phyloP scores from a whole-genome alignment of 2,797 vertebrate genomes.

The Parauchenoglanis punctatus region DNA sequence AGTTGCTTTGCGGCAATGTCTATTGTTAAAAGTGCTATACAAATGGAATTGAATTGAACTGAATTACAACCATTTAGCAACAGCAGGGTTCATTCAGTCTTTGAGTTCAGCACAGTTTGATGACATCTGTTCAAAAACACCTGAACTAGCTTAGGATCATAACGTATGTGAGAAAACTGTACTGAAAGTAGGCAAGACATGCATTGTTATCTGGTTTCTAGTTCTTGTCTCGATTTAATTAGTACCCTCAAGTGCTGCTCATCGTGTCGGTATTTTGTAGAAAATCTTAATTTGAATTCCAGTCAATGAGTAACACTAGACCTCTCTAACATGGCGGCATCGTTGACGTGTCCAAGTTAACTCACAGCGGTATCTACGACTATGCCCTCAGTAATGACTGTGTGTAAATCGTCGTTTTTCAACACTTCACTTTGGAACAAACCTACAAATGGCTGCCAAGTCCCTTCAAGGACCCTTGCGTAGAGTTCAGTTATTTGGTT shows the following conservation, averaged over 20 bases:
- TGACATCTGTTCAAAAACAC: neutral
- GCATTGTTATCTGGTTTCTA: neutral
- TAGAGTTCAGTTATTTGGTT: neutral
- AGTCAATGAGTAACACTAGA: neutral
- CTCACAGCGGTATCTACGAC: neutral
- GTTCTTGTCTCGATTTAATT: neutral
- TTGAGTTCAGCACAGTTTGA: no score
- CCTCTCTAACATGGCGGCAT: neutral
- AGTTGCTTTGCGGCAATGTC: no score
- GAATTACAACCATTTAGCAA: neutral
- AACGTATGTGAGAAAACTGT: neutral
- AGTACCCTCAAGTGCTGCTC: neutral
- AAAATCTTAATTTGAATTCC: neutral
- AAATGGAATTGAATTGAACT: no score
- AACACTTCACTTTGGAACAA: neutral
- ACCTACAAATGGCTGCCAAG: neutral
- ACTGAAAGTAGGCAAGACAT: neutral
- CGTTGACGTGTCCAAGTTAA: neutral
- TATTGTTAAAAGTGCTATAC: no score
- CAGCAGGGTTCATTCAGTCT: neutral
- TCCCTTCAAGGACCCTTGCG: neutral
- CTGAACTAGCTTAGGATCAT: neutral
- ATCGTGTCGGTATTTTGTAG: neutral
- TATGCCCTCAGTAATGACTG: neutral
- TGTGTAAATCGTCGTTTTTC: neutral